A percentile compares a stretch with the other conserved stretches of the same genome.
Conservation (phyloP, 2,888 invertebrate genomes). For the Spisula subtruncata region DNA sequence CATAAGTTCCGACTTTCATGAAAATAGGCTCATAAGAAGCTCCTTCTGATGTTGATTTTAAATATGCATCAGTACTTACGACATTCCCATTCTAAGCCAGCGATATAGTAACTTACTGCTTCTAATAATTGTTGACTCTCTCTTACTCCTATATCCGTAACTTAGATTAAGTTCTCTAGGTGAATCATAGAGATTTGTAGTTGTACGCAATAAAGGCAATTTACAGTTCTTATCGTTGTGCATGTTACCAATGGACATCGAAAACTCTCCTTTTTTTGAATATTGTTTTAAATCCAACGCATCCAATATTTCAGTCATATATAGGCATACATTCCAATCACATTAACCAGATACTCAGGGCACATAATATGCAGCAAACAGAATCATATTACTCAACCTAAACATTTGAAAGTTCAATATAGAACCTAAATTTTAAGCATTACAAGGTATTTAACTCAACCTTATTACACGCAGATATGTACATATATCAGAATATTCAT, state of each 20-base stretch:
- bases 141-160: slow-evolving; percentile 7
- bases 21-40: too few species aligned
- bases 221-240: background rate
- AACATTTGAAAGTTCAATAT: background rate
- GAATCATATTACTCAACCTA: background rate
- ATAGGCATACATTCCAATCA: too few species aligned
- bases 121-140: background rate
- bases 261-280: background rate
- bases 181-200: background rate
- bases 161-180: slow-evolving; percentile 2
- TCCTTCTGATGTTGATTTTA: too few species aligned
- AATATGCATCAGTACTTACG: too few species aligned
- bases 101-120: background rate
- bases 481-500: background rate
- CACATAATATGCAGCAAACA: too few species aligned
- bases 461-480: background rate
- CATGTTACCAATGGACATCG: background rate
- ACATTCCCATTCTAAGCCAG: too few species aligned
- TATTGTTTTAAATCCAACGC: background rate
- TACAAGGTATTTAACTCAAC: background rate
- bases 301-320: too few species aligned
- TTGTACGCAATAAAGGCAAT: background rate
- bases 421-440: background rate
- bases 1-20: too few species aligned
- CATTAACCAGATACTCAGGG: too few species aligned